phyloP scores from a whole-genome alignment of 2,888 invertebrate species.

The Synanthedon andrenaeformis region DNA sequence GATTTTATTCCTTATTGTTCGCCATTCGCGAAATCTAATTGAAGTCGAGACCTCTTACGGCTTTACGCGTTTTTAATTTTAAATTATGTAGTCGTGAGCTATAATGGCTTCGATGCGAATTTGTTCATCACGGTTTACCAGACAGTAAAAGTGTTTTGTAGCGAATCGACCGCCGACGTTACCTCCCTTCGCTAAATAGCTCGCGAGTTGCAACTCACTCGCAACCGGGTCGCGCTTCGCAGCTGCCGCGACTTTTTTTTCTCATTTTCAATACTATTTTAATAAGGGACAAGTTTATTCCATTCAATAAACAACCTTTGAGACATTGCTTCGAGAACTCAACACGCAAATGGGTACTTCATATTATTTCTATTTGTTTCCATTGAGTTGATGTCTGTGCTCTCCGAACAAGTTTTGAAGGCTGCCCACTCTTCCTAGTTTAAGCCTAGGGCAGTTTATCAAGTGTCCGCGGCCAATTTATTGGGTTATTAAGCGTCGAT shows the following conservation, averaged over 20 bases:
- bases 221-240: not conserved
- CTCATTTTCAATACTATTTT: slow-evolving; percentile 15
- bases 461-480: slow-evolving; percentile 14
- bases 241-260: not conserved
- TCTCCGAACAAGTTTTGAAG: slow-evolving; percentile 19
- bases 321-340: slow-evolving; percentile 6
- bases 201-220: not conserved
- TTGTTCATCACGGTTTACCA: slow-evolving; percentile 57
- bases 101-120: slow-evolving; percentile 42
- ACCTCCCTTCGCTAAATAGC: not conserved
- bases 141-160: slow-evolving; percentile 36
- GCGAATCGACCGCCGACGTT: slow-evolving; percentile 15
- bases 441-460: slow-evolving; percentile 16
- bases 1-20: slow-evolving; percentile 70
- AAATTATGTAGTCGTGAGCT: slow-evolving; percentile 43
- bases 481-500: slow-evolving; percentile 28
- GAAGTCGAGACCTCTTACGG: slow-evolving; percentile 49
- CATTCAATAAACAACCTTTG: slow-evolving; percentile 12
- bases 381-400: slow-evolving; percentile 9
- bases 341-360: slow-evolving; percentile 10
- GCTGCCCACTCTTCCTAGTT: slow-evolving; percentile 20
- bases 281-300: slow-evolving; percentile 10
- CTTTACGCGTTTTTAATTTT: slow-evolving; percentile 65
- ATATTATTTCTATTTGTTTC: slow-evolving; percentile 18
- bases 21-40: slow-evolving; percentile 67